These are phyloP conservation scores for Melinopterus prodromus DNA, from an alignment of 2,888 invertebrate species.

Conservation along the genomic window DNA sequence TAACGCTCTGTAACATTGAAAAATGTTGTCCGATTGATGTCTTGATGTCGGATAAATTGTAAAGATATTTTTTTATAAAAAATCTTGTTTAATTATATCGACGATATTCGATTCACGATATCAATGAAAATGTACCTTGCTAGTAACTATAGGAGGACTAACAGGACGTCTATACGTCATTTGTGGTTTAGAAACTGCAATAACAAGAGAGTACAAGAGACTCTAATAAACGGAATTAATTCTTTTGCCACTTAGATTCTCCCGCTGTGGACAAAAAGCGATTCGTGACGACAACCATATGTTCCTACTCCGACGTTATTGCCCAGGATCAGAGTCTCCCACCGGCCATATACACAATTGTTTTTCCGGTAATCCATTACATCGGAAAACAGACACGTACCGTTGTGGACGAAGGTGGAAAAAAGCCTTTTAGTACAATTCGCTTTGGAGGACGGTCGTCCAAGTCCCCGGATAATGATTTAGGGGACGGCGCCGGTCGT, in stretches of 20 bases:
- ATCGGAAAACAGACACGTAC: neutral
- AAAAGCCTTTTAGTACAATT: slow-evolving; percentile 7
- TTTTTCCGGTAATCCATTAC: slow-evolving; percentile 25
- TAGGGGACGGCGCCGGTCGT: neutral
- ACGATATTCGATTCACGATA: too few species aligned
- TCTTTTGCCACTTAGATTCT: neutral
- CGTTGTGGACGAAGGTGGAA: neutral
- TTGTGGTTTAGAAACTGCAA: too few species aligned
- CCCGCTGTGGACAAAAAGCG: neutral
- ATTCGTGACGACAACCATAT: neutral
- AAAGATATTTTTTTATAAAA: too few species aligned
- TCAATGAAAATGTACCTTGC: too few species aligned
- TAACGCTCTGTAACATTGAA: too few species aligned
- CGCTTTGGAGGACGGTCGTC: slow-evolving; percentile 9
- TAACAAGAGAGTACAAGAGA: neutral
- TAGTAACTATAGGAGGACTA: too few species aligned
- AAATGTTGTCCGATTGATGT: too few species aligned
- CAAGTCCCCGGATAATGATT: slow-evolving; percentile 16
- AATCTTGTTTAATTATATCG: too few species aligned
- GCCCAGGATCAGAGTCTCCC: neutral
- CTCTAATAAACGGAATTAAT: neutral
- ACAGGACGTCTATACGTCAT: neutral
- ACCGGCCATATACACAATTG: slow-evolving; percentile 5
- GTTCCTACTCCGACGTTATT: neutral
- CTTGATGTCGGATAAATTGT: too few species aligned